Percentiles rank a stretch among this genome's conserved stretches.
Conservation (phyloP, 2,888 invertebrate species). For the Actias luna region DNA sequence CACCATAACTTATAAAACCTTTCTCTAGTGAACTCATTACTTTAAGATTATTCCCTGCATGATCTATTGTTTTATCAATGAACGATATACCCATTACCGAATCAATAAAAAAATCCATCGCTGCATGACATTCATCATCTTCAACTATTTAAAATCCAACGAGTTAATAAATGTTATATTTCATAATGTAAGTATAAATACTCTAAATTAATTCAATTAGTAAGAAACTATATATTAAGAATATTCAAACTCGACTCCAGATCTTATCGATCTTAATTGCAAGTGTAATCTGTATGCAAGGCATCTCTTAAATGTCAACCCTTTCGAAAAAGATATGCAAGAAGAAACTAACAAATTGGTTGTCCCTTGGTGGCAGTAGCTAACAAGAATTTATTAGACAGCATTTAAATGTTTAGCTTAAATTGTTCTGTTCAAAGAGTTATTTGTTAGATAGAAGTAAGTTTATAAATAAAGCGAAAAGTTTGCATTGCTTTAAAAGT, state of each 20-base stretch:
- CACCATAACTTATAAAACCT: too few relatives aligned
- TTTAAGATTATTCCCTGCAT: neutral
- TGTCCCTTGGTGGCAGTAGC: slow-evolving; percentile 23
- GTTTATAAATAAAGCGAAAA: neutral
- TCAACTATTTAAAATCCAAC: neutral
- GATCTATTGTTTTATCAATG: neutral
- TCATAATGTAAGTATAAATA: neutral
- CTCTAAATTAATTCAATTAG: neutral
- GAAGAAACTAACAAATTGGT: slow-evolving; percentile 37
- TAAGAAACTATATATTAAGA: neutral
- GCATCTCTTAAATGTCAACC: slow-evolving; percentile 40
- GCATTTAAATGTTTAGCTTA: slow-evolving; percentile 21
- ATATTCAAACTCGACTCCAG: slow-evolving; percentile 21
- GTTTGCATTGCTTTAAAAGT: neutral
- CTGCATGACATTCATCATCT: neutral
- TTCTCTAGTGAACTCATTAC: neutral
- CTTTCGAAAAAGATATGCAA: slow-evolving; percentile 33
- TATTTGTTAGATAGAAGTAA: slow-evolving; percentile 19
- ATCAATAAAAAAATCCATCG: neutral
- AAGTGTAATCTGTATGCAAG: slow-evolving; percentile 49
- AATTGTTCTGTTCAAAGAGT: slow-evolving; percentile 17
- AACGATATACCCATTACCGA: too few relatives aligned
- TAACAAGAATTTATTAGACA: slow-evolving; percentile 27
- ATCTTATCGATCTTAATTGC: slow-evolving; percentile 50
- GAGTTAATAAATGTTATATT: neutral